Evolutionary conservation across 2,797 vertebrate genomes (phyloP).

Genomic region (Gadopsis marmoratus): DNA sequence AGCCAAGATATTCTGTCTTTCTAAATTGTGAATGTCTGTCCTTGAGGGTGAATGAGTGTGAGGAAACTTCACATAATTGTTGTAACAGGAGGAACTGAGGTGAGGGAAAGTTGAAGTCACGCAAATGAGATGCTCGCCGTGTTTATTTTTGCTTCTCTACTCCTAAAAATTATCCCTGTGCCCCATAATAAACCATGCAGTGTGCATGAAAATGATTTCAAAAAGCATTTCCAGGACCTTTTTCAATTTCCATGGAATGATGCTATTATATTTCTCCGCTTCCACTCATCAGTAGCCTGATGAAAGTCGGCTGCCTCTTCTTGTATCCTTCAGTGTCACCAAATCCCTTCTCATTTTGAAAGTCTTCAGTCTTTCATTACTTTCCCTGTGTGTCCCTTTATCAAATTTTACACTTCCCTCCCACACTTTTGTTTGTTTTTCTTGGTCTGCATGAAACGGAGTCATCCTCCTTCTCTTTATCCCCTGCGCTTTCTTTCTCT

Average conservation of each 20-base stretch:
- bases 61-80: conserved; percentile 7
- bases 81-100: conserved; percentile 8
- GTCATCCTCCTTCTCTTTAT: conserved; percentile 26
- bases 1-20: neutral
- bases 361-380: conserved; percentile 62
- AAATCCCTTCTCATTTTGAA: conserved; percentile 68
- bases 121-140: conserved; percentile 23
- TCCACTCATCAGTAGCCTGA: conserved; percentile 59
- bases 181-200: conserved; percentile 34
- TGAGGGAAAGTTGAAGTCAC: conserved; percentile 23
- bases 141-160: conserved; percentile 34
- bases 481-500: conserved; percentile 5
- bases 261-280: conserved; percentile 56
- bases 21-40: conserved; percentile 2
- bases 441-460: conserved; percentile 22
- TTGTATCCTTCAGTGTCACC: conserved; percentile 65
- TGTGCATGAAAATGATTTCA: conserved; percentile 39
- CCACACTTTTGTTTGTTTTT: conserved; percentile 43
- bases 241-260: conserved; percentile 66
- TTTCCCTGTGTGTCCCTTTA: conserved; percentile 42
- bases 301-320: conserved; percentile 59
- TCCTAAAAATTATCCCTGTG: conserved; percentile 19
- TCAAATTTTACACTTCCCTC: conserved; percentile 27
- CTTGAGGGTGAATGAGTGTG: conserved; percentile 15
- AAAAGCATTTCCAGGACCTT: conserved; percentile 41